Evolutionary conservation across 2,888 invertebrate genomes (phyloP).

Genomic region (Athrips mouffetella): DNA sequence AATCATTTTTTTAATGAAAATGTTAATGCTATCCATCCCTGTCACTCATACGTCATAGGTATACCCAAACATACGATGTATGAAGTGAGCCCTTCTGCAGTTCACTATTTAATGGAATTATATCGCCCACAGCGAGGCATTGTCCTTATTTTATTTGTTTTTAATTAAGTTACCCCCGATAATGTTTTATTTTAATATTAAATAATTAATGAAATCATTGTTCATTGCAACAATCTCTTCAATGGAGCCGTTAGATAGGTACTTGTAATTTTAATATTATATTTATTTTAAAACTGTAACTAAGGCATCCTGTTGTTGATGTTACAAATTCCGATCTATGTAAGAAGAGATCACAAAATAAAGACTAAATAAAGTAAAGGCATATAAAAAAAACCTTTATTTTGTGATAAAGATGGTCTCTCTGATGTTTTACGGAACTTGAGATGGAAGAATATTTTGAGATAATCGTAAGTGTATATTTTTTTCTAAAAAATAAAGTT

Average conservation of each 20-base stretch:
- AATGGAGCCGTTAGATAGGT: not conserved
- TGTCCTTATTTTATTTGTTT: conserved; percentile 18
- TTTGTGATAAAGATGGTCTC: too few relatives aligned
- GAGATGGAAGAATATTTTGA: conserved; percentile 52
- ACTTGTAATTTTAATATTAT: conserved; percentile 22
- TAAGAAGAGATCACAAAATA: conserved; percentile 33
- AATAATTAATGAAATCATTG: not conserved
- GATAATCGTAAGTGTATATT: conserved; percentile 58
- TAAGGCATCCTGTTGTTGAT: conserved; percentile 25
- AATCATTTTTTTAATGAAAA: too few relatives aligned
- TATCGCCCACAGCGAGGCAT: too few relatives aligned
- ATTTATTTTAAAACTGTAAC: conserved; percentile 27
- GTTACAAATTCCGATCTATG: conserved; percentile 54
- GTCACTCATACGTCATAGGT: too few relatives aligned
- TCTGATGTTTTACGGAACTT: conserved; percentile 32
- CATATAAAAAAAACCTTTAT: too few relatives aligned
- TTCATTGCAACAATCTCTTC: not conserved
- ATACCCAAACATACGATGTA: too few relatives aligned
- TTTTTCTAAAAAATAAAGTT: conserved; percentile 56
- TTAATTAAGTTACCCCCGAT: conserved; percentile 14
- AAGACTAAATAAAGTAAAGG: too few relatives aligned
- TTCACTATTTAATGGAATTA: too few relatives aligned
- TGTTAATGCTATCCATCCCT: too few relatives aligned
- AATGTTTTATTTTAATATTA: not conserved
- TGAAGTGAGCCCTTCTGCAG: too few relatives aligned